Evolutionary conservation across 2,888 invertebrate species (phyloP).

Genomic region (Tortrix viridana): DNA sequence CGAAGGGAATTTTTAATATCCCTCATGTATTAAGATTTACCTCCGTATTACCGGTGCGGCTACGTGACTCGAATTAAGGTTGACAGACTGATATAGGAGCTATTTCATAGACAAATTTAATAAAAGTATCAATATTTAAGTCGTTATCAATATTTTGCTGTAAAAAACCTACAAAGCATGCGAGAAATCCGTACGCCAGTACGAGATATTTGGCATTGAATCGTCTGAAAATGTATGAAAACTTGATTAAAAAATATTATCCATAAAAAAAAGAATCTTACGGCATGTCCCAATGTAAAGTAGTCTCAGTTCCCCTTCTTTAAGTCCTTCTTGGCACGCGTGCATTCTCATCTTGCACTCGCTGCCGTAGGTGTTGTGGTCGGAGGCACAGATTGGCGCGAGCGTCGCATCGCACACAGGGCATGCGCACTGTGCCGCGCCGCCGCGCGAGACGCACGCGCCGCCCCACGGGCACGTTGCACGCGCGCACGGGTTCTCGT

Average conservation of each 20-base stretch:
- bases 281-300: slow-evolving; percentile 85
- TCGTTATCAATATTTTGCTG: neutral
- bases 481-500: slow-evolving; percentile 83
- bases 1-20: slow-evolving; percentile 55
- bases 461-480: slow-evolving; percentile 86
- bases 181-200: too few species aligned
- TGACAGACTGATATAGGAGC: slow-evolving; percentile 20
- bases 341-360: slow-evolving; percentile 92
- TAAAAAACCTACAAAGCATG: too few species aligned
- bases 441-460: slow-evolving; percentile 87
- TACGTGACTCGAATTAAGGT: slow-evolving; percentile 40
- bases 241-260: too few species aligned
- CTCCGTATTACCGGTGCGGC: slow-evolving; percentile 53
- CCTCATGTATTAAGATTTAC: slow-evolving; percentile 66
- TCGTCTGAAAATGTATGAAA: too few species aligned
- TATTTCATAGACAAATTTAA: slow-evolving; percentile 7
- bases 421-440: slow-evolving; percentile 87
- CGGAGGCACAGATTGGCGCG: slow-evolving; percentile 90
- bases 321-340: slow-evolving; percentile 89
- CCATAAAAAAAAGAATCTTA: slow-evolving; percentile 54
- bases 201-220: too few species aligned
- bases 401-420: slow-evolving; percentile 90
- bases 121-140: neutral
- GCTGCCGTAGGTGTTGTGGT: slow-evolving; percentile 91
- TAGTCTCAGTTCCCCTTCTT: slow-evolving; percentile 86